phyloP scores from a whole-genome alignment of 2,113 vertebrate genomes.

The Xiphophorus maculatus region DNA sequence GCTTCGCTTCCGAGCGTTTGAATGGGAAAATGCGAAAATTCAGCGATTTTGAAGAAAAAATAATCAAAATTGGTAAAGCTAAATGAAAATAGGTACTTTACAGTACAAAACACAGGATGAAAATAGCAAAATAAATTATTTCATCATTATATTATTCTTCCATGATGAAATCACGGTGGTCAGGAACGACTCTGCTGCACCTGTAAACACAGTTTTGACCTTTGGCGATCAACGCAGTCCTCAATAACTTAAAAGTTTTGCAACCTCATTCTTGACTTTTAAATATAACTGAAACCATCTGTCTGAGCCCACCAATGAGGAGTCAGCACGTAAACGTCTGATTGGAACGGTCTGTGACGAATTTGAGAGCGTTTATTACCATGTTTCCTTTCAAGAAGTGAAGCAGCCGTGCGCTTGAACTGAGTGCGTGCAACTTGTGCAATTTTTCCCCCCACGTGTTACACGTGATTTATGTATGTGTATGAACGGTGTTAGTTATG shows the following conservation, averaged over 20 bases:
- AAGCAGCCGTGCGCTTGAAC: not conserved
- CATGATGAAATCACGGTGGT: too few species aligned
- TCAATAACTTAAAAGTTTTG: too few species aligned
- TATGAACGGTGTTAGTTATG: slow-evolving; percentile 19
- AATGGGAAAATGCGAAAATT: too few species aligned
- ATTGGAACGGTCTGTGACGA: not conserved
- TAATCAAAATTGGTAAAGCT: too few species aligned
- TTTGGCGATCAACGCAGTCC: not conserved
- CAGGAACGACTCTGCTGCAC: too few species aligned
- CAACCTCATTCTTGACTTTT: not conserved
- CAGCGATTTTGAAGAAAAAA: too few species aligned
- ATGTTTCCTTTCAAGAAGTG: not conserved
- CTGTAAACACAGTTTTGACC: not conserved
- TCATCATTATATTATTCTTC: too few species aligned
- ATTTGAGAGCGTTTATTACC: too few species aligned
- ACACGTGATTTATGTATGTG: slow-evolving; percentile 14
- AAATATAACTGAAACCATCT: not conserved
- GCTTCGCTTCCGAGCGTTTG: too few species aligned
- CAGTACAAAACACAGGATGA: too few species aligned
- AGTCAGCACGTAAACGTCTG: not conserved
- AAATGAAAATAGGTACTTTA: too few species aligned
- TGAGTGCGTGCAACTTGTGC: not conserved
- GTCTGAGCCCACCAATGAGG: not conserved
- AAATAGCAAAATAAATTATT: too few species aligned
- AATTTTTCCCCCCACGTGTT: not conserved